Evolutionary conservation across 2,888 invertebrate genomes (phyloP), one percentile per base, ranked within the genome.

Genomic region (Mythimna albipuncta): DNA sequence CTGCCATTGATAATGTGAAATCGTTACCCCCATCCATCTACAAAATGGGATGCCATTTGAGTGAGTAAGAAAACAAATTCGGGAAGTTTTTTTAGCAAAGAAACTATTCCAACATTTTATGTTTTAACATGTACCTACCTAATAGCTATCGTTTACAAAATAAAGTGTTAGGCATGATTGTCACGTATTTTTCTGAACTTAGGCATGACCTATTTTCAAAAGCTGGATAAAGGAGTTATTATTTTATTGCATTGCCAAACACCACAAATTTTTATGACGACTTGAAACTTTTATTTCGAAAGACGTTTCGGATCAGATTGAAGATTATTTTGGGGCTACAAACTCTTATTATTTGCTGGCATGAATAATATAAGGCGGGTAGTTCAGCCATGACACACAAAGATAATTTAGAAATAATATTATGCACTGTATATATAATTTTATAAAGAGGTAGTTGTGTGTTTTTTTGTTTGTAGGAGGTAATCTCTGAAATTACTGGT

Each of bases 21-120:
- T 19, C 75, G 47, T 71, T 71, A 75, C 72, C 79, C 79, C 61
- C 41, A 75, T 75, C 75, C 79, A 75, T 75, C 75, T 62, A 57
- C 54, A 35, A 75, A 75, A 75, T 79, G 79, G 72, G 75, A 50
- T 62, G 71, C 79, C 61, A 75, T 75, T 75, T 79, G 21, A 61
- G 71, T 71, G 50, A 21, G 78, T 32, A 54, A 41, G 69, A 77
- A 75, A 79, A 71, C 54, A 74, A 61, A 78, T 61, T 71, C 54
- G 7, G 72, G 54, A 57, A 71, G 47, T 41, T 75, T 50, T 52
- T 77, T 16, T 55, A 54, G 50, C 19, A 19, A 19, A 62, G 38
- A 61, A 78, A 55, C 41, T 78, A 70, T 50, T 21, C 13, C 6
- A 11, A 32, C 16, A 41, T 71, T 41, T 58, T 32, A 59, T 21